phyloP scores from a whole-genome alignment of 64 coral and sea anemone species.

The Stylophora pistillata region DNA sequence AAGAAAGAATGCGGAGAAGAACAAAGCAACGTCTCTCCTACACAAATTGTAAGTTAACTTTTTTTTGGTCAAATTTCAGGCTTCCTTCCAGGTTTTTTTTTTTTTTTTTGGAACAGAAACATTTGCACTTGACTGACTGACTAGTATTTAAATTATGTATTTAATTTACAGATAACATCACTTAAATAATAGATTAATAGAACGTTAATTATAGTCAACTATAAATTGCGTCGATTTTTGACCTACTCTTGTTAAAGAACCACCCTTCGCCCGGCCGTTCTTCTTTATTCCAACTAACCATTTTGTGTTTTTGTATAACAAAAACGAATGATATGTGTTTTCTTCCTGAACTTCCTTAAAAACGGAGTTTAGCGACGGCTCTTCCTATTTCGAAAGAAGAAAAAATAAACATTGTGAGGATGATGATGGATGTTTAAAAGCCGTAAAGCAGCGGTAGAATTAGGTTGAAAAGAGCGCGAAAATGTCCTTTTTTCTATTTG shows the following conservation, averaged over 20 bases:
- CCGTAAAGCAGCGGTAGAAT: too few species aligned
- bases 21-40: too few species aligned
- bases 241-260: conserved; percentile 36
- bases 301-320: conserved; percentile 39
- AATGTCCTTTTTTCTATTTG: too few species aligned
- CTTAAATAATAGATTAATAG: neutral
- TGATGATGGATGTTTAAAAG: neutral
- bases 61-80: neutral
- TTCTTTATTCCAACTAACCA: conserved; percentile 76
- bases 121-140: neutral
- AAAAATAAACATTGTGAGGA: neutral
- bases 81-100: neutral
- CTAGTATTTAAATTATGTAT: neutral
- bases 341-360: conserved; percentile 65
- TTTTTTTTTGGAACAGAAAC: neutral
- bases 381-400: conserved; percentile 35
- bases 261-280: conserved; percentile 71
- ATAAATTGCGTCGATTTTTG: conserved; percentile 89
- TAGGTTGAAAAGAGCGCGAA: neutral
- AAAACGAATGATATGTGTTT: conserved; percentile 58
- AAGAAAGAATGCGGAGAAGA: too few species aligned
- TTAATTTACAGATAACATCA: neutral
- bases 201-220: conserved; percentile 22
- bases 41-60: neutral
- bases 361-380: conserved; percentile 64